phyloP scores from a whole-genome alignment of 2,888 invertebrate genomes.

The Agriopis marginaria region DNA sequence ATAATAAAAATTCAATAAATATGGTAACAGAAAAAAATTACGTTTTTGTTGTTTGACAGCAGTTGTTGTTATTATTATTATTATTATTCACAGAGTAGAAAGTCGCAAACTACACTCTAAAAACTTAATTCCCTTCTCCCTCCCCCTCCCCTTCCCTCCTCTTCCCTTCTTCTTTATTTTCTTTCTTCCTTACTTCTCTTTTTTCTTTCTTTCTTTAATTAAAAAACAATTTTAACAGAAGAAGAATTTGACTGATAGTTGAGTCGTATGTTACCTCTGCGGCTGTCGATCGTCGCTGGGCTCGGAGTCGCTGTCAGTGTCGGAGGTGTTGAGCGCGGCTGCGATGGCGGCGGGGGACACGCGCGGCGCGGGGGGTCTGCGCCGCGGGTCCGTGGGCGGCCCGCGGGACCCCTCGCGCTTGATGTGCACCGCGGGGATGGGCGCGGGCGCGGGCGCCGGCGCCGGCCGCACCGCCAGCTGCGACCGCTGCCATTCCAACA shows the following conservation, averaged over 20 bases:
- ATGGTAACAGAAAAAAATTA: too few species aligned
- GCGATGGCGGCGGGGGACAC: constrained; percentile 51
- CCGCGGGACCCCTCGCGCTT: constrained; percentile 65
- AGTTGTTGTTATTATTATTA: too few species aligned
- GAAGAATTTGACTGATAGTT: neutral
- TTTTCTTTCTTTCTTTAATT: too few species aligned
- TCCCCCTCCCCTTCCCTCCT: too few species aligned
- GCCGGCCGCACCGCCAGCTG: constrained; percentile 66
- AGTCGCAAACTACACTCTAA: too few species aligned
- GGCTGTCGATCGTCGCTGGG: constrained; percentile 62
- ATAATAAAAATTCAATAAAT: too few species aligned
- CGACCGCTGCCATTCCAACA: constrained; percentile 84
- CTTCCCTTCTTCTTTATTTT: too few species aligned
- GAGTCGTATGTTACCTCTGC: constrained; percentile 51
- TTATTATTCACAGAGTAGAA: too few species aligned
- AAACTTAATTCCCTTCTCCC: too few species aligned
- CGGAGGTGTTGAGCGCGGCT: constrained; percentile 75
- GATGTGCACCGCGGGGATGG: constrained; percentile 76
- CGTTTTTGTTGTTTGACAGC: too few species aligned
- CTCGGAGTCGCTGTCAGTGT: constrained; percentile 69
- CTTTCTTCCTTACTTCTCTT: too few species aligned
- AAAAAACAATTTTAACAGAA: too few species aligned
- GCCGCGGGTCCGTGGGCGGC: constrained; percentile 60
- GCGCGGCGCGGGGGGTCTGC: constrained; percentile 42
- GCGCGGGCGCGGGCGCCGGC: constrained; percentile 71